Evolutionary conservation across 2,797 vertebrate genomes (phyloP), one percentile per base, ranked within the genome.

Genomic region (Acipenser ruthenus): DNA sequence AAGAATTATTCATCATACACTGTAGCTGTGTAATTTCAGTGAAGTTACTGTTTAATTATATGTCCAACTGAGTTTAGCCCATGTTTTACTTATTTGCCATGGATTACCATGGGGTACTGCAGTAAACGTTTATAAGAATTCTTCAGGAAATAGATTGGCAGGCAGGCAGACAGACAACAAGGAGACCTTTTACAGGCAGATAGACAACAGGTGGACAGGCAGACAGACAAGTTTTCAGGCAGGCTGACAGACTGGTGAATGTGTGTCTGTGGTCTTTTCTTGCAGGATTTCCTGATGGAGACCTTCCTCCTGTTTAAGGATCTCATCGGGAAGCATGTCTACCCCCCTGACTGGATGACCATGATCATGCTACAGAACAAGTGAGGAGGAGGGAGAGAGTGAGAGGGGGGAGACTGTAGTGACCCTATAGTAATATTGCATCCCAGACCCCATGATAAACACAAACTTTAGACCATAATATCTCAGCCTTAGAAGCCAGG

Each of bases 301-400:
- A 95, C 95, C 0, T 98, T 97, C 83, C 85, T 98, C 51, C 89
- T 98, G 83, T 98, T 99, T 79, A 98, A 90, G 79, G 95, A 97
- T 67, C 90, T 96, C 68, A 98, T 97, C 64, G 91, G 94, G 68
- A 95, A 96, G 76, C 96, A 95, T 0, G 96, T 98, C 70, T 98
- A 98, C 68, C 93, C 93, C 0, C 89, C 86, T 0, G 95, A 98
- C 75, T 99, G 96, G 96, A 94, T 97, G 87, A 93, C 94, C 6
- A 99, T 98, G 95, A 97, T 95, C 79, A 95, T 99, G 95, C 93
- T 95, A 60, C 96, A 99, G 83, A 99, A 99, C 91, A 95, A 94
- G 96, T 99, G 81, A 74, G 70, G 3, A 6, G 61, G 60, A 49
- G 11, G 23, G 58, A 60, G 12, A 15, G 56, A 15, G 48, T 10